Evolutionary conservation across 2,888 invertebrate genomes (phyloP), one percentile per base, ranked within the genome.

Genomic region (Pheosia gnoma): DNA sequence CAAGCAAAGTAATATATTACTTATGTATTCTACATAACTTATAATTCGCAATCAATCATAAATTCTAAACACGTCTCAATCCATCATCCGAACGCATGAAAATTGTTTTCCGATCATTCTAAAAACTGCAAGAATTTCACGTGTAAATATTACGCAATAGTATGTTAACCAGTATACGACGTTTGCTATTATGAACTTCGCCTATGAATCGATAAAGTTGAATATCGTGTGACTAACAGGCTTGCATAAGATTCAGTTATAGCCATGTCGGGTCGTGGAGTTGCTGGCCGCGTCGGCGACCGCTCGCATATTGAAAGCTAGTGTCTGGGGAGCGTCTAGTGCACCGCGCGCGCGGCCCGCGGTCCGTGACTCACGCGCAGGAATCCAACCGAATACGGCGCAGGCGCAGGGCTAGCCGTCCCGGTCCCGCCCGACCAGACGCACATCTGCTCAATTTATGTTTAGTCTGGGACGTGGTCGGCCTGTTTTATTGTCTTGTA

Each of bases 271-370:
- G 73, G 75, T 62, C 59, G 67, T 63, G 67, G 68, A 65, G 70
- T 66, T 59, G 57, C 63, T 13, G 62, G 71, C 64, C 63, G 75
- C 72, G 75, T 69, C 68, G 75, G 74, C 74, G 77, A 74, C 66
- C 74, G 75, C 65, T 72, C 72, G 66, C 75, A 77, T 76, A 74
- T 80, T 83, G 82, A 84, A 84, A 83, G 84, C 85, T 86, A 83
- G 82, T 80, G 91, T 91, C 90, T 91, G 88, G 81, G 78, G 72
- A 75, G 76, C 83, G 89, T 89, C 89, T 89, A 88, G 88, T 71
- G 63, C 68, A 52, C 62, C 62, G 66, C 72, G 66, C 65, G 56
- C 59, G 62, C 71, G 65, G 71, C 63, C 63, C 79, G 78, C 70
- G 70, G 70, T 71, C 71, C 74, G 77, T 88, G 89, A 87, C 81